Conservation (phyloP, 1,140 invertebrate genomes). For the Drosophila serrata region DNA sequence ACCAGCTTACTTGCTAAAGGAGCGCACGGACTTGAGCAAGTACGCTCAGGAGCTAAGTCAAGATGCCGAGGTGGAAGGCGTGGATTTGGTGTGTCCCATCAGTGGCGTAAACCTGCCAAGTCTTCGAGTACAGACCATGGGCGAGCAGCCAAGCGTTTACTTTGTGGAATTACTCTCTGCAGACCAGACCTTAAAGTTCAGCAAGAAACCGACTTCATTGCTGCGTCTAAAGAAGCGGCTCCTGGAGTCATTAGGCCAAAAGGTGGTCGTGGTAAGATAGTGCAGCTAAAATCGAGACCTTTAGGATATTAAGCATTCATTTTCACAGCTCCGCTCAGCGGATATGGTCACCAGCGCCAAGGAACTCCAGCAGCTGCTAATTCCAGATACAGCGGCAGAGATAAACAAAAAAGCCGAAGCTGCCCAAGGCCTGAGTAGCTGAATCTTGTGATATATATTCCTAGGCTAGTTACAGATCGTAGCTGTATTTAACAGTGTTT, state of each 20-base stretch:
- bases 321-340: slow-evolving; percentile 46
- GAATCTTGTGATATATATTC: slow-evolving; percentile 60
- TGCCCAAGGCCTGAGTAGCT: slow-evolving; percentile 42
- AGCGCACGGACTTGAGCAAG: slow-evolving; percentile 46
- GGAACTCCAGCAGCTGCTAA: slow-evolving; percentile 49
- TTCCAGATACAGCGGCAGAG: background rate
- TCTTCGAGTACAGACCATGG: slow-evolving; percentile 55
- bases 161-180: slow-evolving; percentile 68
- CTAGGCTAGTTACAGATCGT: slow-evolving; percentile 45
- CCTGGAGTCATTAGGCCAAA: slow-evolving; percentile 60
- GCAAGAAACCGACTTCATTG: slow-evolving; percentile 55
- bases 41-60: slow-evolving; percentile 46
- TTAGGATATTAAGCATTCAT: accelerated
- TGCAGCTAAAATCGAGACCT: background rate
- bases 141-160: slow-evolving; percentile 40
- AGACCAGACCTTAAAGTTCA: slow-evolving; percentile 62
- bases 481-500: slow-evolving; percentile 68
- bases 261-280: slow-evolving; percentile 67
- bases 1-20: slow-evolving; percentile 62
- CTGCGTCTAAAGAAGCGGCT: slow-evolving; percentile 67
- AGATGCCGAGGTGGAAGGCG: slow-evolving; percentile 55
- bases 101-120: slow-evolving; percentile 74
- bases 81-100: slow-evolving; percentile 73
- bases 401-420: slow-evolving; percentile 14
- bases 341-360: slow-evolving; percentile 60